A percentile compares a stretch with the other conserved stretches of the same genome.
phyloP scores from a whole-genome alignment of 1,140 invertebrate species.

The Drosophila bifasciata region DNA sequence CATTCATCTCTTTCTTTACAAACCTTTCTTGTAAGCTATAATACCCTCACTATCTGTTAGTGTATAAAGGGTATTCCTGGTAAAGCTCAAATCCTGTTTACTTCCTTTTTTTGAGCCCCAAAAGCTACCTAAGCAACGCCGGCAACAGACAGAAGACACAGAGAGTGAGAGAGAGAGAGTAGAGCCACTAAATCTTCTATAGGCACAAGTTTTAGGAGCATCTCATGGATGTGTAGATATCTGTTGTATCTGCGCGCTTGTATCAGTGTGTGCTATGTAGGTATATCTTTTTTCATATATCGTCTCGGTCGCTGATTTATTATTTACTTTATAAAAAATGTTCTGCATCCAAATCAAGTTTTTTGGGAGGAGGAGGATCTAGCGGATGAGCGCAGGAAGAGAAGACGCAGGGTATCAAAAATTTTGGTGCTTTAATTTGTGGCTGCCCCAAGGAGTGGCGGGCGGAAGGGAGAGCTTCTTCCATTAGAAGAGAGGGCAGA shows the following conservation, averaged over 20 bases:
- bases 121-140: conserved; percentile 66
- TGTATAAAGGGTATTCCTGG: conserved; percentile 46
- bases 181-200: conserved; percentile 74
- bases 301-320: conserved; percentile 71
- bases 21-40: no score
- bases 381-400: conserved; percentile 5
- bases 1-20: no score
- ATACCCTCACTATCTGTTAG: no score
- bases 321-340: conserved; percentile 74
- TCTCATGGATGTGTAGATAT: conserved; percentile 25
- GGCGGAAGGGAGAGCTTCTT: conserved; percentile 22
- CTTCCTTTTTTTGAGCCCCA: conserved; percentile 56
- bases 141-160: conserved; percentile 1
- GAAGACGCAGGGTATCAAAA: conserved; percentile 22
- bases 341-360: conserved; percentile 51
- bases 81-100: conserved; percentile 78
- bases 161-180: no score
- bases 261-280: conserved; percentile 28
- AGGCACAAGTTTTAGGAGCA: conserved; percentile 54
- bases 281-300: conserved; percentile 54
- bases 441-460: not conserved
- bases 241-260: conserved; percentile 21
- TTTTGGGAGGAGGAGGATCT: conserved; percentile 22
- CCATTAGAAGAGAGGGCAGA: conserved; percentile 43
- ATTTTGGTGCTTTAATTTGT: conserved; percentile 61